These are phyloP conservation scores for Alligator mississippiensis DNA, from an alignment of 2,113 vertebrate genomes.

Conservation along the genomic window DNA sequence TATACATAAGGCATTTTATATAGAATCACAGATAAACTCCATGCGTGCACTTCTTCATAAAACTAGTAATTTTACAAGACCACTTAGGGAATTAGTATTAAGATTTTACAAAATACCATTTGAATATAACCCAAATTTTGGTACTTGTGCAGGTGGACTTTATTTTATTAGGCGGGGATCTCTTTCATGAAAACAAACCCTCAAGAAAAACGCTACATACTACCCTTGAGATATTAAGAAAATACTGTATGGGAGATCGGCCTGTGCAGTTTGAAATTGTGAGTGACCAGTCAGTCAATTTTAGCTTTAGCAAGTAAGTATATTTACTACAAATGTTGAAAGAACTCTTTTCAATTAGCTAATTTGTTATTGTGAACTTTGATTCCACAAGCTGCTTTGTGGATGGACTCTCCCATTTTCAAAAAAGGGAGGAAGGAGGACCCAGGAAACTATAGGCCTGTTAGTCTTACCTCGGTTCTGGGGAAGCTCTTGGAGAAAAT, in stretches of 20 bases:
- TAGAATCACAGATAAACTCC: background rate
- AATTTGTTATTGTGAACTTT: background rate
- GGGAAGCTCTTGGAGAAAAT: no score
- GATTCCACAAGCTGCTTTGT: background rate
- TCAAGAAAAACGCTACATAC: slow-evolving; percentile 90
- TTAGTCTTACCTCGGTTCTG: no score
- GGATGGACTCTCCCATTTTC: no score
- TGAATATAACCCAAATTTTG: slow-evolving; percentile 64
- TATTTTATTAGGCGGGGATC: slow-evolving; percentile 94
- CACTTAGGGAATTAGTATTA: background rate
- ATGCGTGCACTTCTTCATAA: background rate
- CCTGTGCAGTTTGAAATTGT: slow-evolving; percentile 93
- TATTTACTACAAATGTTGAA: background rate
- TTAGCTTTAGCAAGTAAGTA: slow-evolving; percentile 93
- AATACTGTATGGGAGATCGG: slow-evolving; percentile 96
- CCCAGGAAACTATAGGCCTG: no score
- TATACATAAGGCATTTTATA: rapidly evolving
- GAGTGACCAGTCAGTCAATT: slow-evolving; percentile 96
- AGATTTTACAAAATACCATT: background rate
- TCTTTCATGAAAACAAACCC: slow-evolving; percentile 98
- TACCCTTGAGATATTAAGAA: slow-evolving; percentile 88
- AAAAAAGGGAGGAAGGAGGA: no score
- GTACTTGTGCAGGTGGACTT: slow-evolving; percentile 90
- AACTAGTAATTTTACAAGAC: background rate
- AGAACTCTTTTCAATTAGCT: background rate